A percentile compares a stretch with the other conserved stretches of the same genome.
These are phyloP conservation scores for Netelia virgata DNA, from an alignment of 2,888 invertebrate species.

Conservation along the genomic window DNA sequence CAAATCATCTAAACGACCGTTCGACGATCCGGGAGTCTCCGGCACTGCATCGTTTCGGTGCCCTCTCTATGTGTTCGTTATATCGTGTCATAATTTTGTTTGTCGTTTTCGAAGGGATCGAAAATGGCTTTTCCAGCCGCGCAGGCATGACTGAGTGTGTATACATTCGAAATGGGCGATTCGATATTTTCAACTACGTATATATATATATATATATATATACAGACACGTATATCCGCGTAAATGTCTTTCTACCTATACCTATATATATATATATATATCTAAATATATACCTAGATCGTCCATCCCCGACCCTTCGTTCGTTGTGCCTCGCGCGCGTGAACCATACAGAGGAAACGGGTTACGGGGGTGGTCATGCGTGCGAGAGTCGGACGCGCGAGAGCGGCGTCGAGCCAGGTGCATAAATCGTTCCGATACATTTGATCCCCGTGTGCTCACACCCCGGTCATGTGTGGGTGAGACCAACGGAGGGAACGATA, in stretches of 20 bases:
- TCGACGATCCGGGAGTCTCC: constrained; percentile 46
- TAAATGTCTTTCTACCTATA: background rate
- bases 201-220: constrained; percentile 5
- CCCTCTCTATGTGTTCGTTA: constrained; percentile 18
- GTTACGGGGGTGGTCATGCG: constrained; percentile 65
- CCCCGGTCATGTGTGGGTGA: constrained; percentile 4
- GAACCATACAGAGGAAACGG: constrained; percentile 56
- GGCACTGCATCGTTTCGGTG: constrained; percentile 47
- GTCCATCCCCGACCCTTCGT: background rate
- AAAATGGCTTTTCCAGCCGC: constrained; percentile 58
- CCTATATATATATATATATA: background rate
- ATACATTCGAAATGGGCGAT: constrained; percentile 58
- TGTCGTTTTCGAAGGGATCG: constrained; percentile 59
- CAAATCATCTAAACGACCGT: constrained; percentile 63
- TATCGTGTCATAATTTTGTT: constrained; percentile 62
- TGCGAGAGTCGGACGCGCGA: constrained; percentile 52
- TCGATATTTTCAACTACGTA: constrained; percentile 24
- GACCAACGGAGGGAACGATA: constrained; percentile 47
- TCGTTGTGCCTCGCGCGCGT: constrained; percentile 24
- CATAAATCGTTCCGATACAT: constrained; percentile 75
- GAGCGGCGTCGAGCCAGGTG: constrained; percentile 70
- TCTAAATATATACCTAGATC: background rate
- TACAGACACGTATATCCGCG: constrained; percentile 18
- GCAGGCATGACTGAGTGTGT: constrained; percentile 16
- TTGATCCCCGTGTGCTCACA: constrained; percentile 67